A percentile compares a stretch with the other conserved stretches of the same genome.
Evolutionary conservation across 2,888 invertebrate species (phyloP).

Genomic region (Tetheella fluctuosa): DNA sequence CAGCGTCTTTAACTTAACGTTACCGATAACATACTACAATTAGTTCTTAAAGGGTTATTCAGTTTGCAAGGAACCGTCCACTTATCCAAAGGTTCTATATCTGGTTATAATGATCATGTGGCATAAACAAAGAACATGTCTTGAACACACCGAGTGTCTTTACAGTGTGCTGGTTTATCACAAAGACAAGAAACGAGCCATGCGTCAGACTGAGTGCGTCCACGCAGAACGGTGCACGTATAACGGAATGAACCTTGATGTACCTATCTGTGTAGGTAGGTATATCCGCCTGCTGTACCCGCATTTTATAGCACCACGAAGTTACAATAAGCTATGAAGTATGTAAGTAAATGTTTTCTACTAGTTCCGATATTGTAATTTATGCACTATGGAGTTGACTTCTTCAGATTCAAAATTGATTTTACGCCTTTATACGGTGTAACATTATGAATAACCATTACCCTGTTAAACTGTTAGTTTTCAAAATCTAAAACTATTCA

Average conservation of each 20-base stretch:
- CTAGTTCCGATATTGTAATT: too few species aligned
- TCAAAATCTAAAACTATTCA: too few species aligned
- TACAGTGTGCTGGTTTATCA: background rate
- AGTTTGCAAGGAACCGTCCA: constrained; percentile 29
- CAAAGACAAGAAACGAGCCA: background rate
- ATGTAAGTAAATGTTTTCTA: background rate
- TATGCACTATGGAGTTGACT: too few species aligned
- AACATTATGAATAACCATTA: too few species aligned
- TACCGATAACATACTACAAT: constrained; percentile 20
- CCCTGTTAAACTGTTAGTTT: too few species aligned
- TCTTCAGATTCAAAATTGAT: too few species aligned
- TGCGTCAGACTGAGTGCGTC: constrained; percentile 5
- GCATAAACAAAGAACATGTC: background rate
- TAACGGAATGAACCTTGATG: background rate
- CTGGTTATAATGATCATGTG: constrained; percentile 16
- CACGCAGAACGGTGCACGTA: constrained; percentile 8
- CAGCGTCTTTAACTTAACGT: constrained; percentile 7
- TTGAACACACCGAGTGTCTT: background rate
- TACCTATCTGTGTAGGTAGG: background rate
- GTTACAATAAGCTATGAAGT: background rate
- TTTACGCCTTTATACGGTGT: too few species aligned
- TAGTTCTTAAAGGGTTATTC: constrained; percentile 26
- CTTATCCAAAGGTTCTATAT: constrained; percentile 25
- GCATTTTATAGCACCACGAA: background rate
- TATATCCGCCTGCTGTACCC: background rate